Evolutionary conservation across 2,797 vertebrate genomes (phyloP).

Genomic region (Accipiter badius): DNA sequence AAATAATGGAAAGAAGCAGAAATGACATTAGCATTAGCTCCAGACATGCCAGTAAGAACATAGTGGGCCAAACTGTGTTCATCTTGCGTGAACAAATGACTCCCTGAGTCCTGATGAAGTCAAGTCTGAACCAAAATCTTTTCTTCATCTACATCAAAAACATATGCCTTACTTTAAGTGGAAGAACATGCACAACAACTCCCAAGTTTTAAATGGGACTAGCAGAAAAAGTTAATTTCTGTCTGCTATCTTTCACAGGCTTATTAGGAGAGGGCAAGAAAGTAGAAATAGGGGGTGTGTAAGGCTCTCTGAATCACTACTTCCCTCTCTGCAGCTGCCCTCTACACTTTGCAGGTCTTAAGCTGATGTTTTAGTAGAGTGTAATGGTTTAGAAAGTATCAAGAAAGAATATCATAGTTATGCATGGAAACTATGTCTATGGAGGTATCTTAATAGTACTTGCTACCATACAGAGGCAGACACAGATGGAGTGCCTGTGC

Average conservation of each 20-base stretch:
- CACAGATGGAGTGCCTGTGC: neutral
- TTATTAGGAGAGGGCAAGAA: neutral
- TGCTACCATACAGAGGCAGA: neutral
- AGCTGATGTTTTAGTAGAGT: neutral
- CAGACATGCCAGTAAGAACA: neutral
- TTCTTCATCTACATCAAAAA: neutral
- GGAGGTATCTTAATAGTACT: neutral
- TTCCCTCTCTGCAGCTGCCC: neutral
- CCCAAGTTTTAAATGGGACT: neutral
- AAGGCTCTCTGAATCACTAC: neutral
- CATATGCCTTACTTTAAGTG: neutral
- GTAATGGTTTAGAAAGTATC: neutral
- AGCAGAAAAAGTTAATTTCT: neutral
- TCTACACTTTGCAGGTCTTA: neutral
- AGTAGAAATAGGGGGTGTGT: neutral
- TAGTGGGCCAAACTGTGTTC: neutral
- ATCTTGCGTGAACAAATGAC: neutral
- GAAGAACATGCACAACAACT: neutral
- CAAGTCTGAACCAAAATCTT: neutral
- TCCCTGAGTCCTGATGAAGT: neutral
- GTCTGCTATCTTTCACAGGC: neutral
- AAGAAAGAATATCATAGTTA: neutral
- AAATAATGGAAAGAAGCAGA: neutral
- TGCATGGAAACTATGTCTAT: neutral
- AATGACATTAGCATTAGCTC: neutral